A percentile compares a stretch with the other conserved stretches of the same genome.
Evolutionary conservation across 2,888 invertebrate species (phyloP).

Genomic region (Tipula unca): DNA sequence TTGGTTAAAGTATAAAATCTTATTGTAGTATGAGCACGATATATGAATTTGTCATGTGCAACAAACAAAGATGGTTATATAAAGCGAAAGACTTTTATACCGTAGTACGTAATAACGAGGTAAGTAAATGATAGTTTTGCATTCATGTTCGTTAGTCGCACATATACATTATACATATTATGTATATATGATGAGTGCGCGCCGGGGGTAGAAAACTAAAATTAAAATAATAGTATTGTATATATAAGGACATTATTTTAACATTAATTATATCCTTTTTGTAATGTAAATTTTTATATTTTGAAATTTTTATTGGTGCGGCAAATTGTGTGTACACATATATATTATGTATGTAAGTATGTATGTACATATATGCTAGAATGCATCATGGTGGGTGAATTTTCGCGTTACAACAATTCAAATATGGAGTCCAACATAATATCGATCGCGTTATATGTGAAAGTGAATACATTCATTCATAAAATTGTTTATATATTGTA

Average conservation of each 20-base stretch:
- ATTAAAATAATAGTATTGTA: not conserved
- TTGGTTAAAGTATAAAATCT: not conserved
- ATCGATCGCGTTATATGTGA: not conserved
- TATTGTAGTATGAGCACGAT: not conserved
- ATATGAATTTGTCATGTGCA: not conserved
- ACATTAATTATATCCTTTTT: not conserved
- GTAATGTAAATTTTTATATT: not conserved
- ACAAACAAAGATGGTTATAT: not conserved
- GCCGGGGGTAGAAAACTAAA: not conserved
- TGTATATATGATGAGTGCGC: not conserved
- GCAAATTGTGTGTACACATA: not conserved
- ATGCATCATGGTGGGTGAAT: not conserved
- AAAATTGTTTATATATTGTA: not conserved
- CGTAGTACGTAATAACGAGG: not conserved
- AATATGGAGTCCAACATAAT: not conserved
- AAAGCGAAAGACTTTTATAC: not conserved
- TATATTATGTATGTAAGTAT: not conserved
- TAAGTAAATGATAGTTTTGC: not conserved
- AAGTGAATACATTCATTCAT: not conserved
- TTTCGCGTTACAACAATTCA: not conserved
- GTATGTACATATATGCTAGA: not conserved
- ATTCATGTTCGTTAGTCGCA: not conserved
- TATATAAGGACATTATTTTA: not conserved
- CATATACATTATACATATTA: not conserved
- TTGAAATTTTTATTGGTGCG: not conserved